Evolutionary conservation across 1,140 invertebrate genomes (phyloP), one percentile per base, ranked within the genome.

Genomic region (Cyclina sinensis): DNA sequence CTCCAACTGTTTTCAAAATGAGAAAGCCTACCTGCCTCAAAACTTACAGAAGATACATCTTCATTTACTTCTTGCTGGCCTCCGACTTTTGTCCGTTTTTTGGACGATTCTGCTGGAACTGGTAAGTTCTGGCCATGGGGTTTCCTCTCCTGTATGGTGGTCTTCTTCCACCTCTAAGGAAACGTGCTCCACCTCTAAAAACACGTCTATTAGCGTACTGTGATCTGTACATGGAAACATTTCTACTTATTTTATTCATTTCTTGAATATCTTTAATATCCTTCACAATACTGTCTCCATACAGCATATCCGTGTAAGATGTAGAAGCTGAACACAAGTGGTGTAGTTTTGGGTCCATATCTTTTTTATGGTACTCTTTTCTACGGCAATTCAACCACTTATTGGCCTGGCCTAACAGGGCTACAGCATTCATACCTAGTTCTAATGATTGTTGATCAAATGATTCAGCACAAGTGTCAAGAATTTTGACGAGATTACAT

Each of bases 361-460:
- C 46, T 27, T 27, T 78, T 24, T 51, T 78, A 14, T 78, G 74
- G 5, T 43, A 24, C 11, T 78, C 74, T 37, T 78, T 51, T 24
- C 74, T 46, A 16, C 74, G 24, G n/a, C 74, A 78, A 30, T 51
- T 48, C 27, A 51, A n/a, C 74, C 74, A 78, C 27, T 78, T 78
- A 27, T 78, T 78, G 4, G 74, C 74, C 35, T 78, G 74, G 2
- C 74, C 74, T 12, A 78, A 51, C n/a, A 78, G 30, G 27, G 35
- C 74, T 46, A 80, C 35, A 0, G 48, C 30, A 37, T 80, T 80
- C 78, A 80, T 80, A 21, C 43, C 27, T 30, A 57, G 12, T n/a
- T 21, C 32, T 21, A 57, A 21, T 4, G 3, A 7, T 2, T 32
- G 1, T 80, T 80, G 1, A 35, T 59, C 48, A 80, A 80, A 59